Percentiles rank a stretch among this genome's conserved stretches.
Evolutionary conservation across 2,888 invertebrate species (phyloP).

Genomic region (Idaea straminata): DNA sequence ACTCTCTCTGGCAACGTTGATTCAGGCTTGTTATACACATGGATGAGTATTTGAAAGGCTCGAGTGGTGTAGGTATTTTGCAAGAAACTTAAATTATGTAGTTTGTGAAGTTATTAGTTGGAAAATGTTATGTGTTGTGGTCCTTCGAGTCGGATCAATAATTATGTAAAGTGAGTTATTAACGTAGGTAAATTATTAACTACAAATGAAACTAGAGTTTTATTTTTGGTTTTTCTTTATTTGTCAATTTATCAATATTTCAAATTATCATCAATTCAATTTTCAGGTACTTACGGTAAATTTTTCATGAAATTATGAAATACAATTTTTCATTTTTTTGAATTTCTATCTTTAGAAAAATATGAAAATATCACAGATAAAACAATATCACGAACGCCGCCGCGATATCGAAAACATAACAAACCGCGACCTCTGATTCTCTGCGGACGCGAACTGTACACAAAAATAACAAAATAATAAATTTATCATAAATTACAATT

Average conservation of each 20-base stretch:
- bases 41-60: not conserved
- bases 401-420: constrained; percentile 50
- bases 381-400: constrained; percentile 46
- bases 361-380: constrained; percentile 65
- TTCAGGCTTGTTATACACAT: constrained; percentile 40
- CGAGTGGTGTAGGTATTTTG: not conserved
- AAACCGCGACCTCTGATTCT: constrained; percentile 67
- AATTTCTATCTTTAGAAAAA: constrained; percentile 43
- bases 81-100: not conserved
- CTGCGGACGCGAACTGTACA: constrained; percentile 61
- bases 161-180: not conserved
- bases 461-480: constrained; percentile 66
- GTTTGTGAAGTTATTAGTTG: not conserved
- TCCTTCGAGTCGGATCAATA: not conserved
- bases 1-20: constrained; percentile 62
- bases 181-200: not conserved
- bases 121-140: not conserved
- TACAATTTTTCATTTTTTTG: constrained; percentile 67
- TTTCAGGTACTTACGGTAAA: constrained; percentile 59
- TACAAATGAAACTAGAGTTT: constrained; percentile 35
- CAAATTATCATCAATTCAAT: constrained; percentile 27
- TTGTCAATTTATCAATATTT: constrained; percentile 66
- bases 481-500: constrained; percentile 59
- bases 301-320: constrained; percentile 60
- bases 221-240: constrained; percentile 61